Base-by-base conservation (phyloP, 2,888 invertebrate species). In the Stramonita haemastoma region DNA sequence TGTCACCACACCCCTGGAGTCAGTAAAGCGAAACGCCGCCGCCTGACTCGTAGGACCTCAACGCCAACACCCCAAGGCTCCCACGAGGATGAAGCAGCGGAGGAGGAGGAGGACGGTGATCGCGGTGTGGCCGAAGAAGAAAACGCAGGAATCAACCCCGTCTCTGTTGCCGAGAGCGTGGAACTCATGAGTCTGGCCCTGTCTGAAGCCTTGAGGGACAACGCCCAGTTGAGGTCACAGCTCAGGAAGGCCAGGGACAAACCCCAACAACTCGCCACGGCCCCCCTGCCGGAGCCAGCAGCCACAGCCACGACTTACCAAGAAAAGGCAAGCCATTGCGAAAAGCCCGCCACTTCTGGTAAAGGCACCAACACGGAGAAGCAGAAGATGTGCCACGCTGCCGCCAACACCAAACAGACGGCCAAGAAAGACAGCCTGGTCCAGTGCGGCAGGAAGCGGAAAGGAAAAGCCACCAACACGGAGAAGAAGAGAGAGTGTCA, bases 281-380 rank as follows among this genome's bases (percentile, higher is more conserved):
- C 57, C 8, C 0, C 32, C 60, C 6, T 29, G 26, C 4, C 22
- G 8, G 57, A 34, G 1, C 5, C 56, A 0, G 8, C 60, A 1
- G 5, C 57, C n/a, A 46, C 32, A 17, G 29, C 2, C n/a, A 29
- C 34, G 0, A 17, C 13, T 17, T 34, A 87, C 66, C 13, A 73
- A 29, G 87, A 87, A 26, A 87, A 29, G 6, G 4, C 87, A 13
- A 87, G n/a, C 22, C 87, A 87, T 46, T 87, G 73, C 26, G 86
- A 56, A n/a, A 87, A 36, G 8, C 36, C 73, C 1, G n/a, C 8
- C n/a, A 73, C 46, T 2, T 29, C 87, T 0, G 73, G 73, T n/a
- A 87, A 87, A n/a, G 73, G 73, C 36, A n/a, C 29, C 13, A 70
- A 87, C 87, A 73, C 87, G n/a, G 87, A 86, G 19, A 86, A 86